Conservation (phyloP, 2,113 vertebrate genomes). For the Pandion haliaetus region DNA sequence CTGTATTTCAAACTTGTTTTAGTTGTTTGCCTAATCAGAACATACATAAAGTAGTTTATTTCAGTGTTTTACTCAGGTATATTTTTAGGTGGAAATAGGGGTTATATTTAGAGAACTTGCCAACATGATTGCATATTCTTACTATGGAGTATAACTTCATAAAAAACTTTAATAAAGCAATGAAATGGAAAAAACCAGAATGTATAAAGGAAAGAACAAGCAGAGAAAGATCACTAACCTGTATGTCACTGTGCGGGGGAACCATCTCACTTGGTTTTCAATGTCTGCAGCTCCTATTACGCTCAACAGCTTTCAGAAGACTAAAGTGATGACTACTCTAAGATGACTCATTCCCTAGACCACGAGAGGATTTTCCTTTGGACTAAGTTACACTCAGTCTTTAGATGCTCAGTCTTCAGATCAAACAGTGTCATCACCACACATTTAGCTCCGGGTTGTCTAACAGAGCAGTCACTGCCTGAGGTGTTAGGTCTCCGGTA, state of each 20-base stretch:
- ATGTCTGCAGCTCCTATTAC: not conserved
- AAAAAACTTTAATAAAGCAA: not conserved
- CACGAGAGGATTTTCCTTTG: not conserved
- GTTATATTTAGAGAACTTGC: not conserved
- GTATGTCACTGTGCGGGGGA: not conserved
- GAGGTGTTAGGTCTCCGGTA: not conserved
- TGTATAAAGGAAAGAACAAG: not conserved
- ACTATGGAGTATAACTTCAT: not conserved
- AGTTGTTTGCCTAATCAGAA: not conserved
- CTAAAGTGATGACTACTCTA: not conserved
- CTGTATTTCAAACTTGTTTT: not conserved
- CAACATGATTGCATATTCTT: not conserved
- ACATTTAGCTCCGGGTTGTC: rapidly evolving
- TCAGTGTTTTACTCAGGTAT: not conserved
- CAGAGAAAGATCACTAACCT: not conserved
- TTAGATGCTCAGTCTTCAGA: not conserved
- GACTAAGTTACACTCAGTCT: not conserved
- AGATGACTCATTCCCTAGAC: not conserved
- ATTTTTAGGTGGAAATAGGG: not conserved
- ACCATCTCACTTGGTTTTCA: not conserved
- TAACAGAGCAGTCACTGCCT: too few species aligned
- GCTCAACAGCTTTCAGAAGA: not conserved
- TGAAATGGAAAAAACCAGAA: not conserved
- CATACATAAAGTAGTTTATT: not conserved
- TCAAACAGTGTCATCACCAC: too few species aligned